A percentile compares a stretch with the other conserved stretches of the same genome.
phyloP scores from a whole-genome alignment of 2,797 vertebrate genomes.

The Coluber constrictor region DNA sequence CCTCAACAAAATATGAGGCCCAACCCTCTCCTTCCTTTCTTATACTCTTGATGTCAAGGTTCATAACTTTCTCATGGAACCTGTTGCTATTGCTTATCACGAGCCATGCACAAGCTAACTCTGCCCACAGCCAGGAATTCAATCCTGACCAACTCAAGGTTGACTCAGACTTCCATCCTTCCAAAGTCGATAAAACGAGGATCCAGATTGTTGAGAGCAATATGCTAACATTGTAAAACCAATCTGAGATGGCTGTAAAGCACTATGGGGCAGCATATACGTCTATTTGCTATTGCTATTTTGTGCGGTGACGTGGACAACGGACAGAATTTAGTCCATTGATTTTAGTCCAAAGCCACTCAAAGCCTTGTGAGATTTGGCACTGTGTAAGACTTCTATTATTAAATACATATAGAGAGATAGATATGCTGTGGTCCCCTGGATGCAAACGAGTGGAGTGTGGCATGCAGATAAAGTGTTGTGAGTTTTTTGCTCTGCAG shows the following conservation, averaged over 20 bases:
- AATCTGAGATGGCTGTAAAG: too few species aligned
- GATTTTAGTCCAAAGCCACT: background rate
- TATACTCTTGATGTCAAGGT: background rate
- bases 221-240: too few species aligned
- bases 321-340: too few species aligned
- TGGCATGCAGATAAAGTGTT: background rate
- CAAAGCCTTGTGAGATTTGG: background rate
- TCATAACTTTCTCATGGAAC: background rate
- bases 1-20: background rate
- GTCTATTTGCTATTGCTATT: background rate
- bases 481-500: background rate
- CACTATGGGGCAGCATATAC: too few species aligned
- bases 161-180: too few species aligned
- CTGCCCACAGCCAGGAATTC: too few species aligned
- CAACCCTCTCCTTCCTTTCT: background rate
- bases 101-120: too few species aligned
- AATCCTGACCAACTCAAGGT: too few species aligned
- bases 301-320: background rate
- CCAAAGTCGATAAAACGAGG: too few species aligned
- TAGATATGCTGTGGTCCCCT: background rate
- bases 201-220: too few species aligned
- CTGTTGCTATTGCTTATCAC: background rate
- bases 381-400: background rate
- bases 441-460: background rate
- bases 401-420: background rate